phyloP scores from a whole-genome alignment of 2,888 invertebrate genomes.

The Muschampia plurimacula region DNA sequence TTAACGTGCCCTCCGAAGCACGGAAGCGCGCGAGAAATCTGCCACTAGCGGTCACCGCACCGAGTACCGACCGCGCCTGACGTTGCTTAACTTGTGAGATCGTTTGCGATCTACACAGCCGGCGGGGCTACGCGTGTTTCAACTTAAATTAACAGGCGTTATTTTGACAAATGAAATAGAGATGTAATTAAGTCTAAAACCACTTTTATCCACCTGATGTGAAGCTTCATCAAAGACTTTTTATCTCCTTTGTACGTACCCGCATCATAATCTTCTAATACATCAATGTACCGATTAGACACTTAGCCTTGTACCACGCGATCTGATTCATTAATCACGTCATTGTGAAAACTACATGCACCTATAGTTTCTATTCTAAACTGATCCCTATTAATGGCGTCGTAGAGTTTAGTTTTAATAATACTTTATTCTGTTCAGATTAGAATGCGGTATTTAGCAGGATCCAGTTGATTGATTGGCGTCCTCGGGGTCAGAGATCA shows the following conservation, averaged over 20 bases:
- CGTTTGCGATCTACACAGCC: no score
- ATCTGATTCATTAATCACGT: constrained; percentile 76
- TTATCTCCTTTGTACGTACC: constrained; percentile 37
- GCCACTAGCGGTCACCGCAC: no score
- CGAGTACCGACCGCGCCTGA: no score
- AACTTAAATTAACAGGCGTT: background rate
- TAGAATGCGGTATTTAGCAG: constrained; percentile 67
- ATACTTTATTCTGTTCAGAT: constrained; percentile 44
- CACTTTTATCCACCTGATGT: constrained; percentile 5
- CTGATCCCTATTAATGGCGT: constrained; percentile 47
- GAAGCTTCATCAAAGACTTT: constrained; percentile 28
- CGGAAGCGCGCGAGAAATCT: no score
- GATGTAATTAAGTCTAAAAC: constrained; percentile 13
- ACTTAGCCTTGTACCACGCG: constrained; percentile 64
- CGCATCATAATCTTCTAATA: constrained; percentile 57
- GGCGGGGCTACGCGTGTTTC: no score
- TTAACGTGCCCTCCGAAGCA: no score
- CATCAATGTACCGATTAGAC: constrained; percentile 75
- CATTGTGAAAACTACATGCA: constrained; percentile 62
- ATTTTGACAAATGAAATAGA: background rate
- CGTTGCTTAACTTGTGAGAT: no score
- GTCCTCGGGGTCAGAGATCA: constrained; percentile 73
- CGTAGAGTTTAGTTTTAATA: constrained; percentile 52
- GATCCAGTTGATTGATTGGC: constrained; percentile 79
- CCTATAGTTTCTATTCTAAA: constrained; percentile 43